A percentile compares a stretch with the other conserved stretches of the same genome.
Conservation (phyloP, 2,113 vertebrate species). For the Collichthys lucidus region DNA sequence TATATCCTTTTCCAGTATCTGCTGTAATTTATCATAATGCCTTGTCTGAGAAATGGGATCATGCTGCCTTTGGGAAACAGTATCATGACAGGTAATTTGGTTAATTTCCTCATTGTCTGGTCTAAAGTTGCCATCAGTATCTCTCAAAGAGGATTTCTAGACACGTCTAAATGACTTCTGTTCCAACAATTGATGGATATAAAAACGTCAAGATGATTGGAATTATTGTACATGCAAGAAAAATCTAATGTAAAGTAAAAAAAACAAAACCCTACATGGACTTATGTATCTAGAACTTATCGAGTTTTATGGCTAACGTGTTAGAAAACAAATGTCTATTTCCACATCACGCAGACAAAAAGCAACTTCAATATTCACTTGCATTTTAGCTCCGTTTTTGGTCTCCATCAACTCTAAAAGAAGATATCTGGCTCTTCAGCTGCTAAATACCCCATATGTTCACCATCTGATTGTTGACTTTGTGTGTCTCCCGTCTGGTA, state of each 20-base stretch:
- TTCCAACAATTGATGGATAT: background rate
- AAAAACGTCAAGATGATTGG: background rate
- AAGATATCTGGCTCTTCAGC: background rate
- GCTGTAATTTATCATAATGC: background rate
- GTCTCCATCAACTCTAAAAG: background rate
- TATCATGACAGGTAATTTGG: background rate
- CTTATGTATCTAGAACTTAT: background rate
- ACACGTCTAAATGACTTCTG: background rate
- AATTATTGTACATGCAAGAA: background rate
- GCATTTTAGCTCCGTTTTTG: background rate
- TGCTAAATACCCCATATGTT: background rate
- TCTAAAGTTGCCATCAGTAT: background rate
- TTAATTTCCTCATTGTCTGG: background rate
- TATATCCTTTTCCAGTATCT: background rate
- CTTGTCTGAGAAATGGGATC: background rate
- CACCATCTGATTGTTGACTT: background rate
- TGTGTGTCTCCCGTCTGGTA: background rate
- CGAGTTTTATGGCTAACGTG: background rate
- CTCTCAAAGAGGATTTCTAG: background rate
- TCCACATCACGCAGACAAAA: too few relatives aligned
- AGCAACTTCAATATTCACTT: too few relatives aligned
- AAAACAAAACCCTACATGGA: too few relatives aligned
- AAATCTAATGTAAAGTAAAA: background rate
- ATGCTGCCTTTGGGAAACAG: background rate
- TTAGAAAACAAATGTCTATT: too few relatives aligned